phyloP scores from a whole-genome alignment of 2,888 invertebrate species.

The Acrocyrtus sp. region DNA sequence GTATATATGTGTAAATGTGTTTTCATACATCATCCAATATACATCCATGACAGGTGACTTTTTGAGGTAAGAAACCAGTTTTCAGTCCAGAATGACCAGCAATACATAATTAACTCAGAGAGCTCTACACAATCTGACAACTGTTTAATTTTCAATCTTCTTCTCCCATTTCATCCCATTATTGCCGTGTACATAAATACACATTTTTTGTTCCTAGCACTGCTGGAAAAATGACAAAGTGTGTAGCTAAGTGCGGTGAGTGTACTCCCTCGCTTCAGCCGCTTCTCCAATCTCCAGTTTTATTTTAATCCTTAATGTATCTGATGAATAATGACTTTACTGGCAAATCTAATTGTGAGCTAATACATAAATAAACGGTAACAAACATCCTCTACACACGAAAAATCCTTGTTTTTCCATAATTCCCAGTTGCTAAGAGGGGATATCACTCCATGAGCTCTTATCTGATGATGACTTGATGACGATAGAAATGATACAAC shows the following conservation, averaged over 20 bases:
- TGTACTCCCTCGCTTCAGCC: too few relatives aligned
- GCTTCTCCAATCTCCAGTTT: too few relatives aligned
- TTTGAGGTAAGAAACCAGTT: slow-evolving; percentile 44
- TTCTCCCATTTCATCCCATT: slow-evolving; percentile 8
- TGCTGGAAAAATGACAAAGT: too few relatives aligned
- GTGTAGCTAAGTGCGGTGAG: too few relatives aligned
- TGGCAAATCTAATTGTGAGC: slow-evolving; percentile 7
- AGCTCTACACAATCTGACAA: slow-evolving; percentile 40
- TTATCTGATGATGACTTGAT: slow-evolving; percentile 11
- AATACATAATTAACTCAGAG: slow-evolving; percentile 46
- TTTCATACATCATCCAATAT: slow-evolving; percentile 50
- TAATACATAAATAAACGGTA: slow-evolving; percentile 21
- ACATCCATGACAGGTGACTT: slow-evolving; percentile 51
- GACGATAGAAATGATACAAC: slow-evolving; percentile 1
- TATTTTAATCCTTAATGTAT: too few relatives aligned
- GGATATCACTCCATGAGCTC: slow-evolving; percentile 18
- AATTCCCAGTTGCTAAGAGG: background rate
- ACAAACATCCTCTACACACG: background rate
- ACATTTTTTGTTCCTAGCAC: background rate
- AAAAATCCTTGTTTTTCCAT: background rate
- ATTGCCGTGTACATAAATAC: slow-evolving; percentile 1
- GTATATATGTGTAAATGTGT: slow-evolving; percentile 24
- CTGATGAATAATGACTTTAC: too few relatives aligned
- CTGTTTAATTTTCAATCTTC: slow-evolving; percentile 48
- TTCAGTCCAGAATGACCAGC: slow-evolving; percentile 39